phyloP scores from a whole-genome alignment of 2,797 vertebrate species.

The Cephalopachus bancanus region DNA sequence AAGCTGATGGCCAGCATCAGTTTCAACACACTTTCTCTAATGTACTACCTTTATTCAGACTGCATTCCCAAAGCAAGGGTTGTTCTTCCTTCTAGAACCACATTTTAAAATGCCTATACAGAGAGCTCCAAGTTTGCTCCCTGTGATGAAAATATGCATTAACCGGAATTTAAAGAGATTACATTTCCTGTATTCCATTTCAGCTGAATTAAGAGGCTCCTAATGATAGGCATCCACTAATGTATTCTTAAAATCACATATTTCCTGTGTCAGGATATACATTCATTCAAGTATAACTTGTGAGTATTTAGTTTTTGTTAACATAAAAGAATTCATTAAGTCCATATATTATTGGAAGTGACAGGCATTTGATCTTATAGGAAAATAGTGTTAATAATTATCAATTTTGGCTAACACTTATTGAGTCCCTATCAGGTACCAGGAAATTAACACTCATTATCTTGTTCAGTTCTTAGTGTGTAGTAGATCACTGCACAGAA shows the following conservation, averaged over 20 bases:
- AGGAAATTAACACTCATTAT: neutral
- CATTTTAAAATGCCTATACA: neutral
- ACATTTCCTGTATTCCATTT: constrained; percentile 30
- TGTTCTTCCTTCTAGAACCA: neutral
- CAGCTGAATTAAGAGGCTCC: constrained; percentile 61
- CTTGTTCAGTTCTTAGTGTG: neutral
- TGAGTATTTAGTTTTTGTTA: constrained; percentile 74
- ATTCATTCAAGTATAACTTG: constrained; percentile 77
- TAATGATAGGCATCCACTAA: constrained; percentile 73
- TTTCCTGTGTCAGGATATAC: constrained; percentile 66
- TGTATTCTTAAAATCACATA: constrained; percentile 72
- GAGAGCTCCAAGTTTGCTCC: neutral
- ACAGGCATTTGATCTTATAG: constrained; percentile 70
- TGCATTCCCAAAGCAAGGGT: neutral
- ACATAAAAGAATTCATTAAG: constrained; percentile 68
- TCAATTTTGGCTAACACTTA: neutral
- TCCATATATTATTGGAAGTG: constrained; percentile 66
- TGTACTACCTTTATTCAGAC: neutral
- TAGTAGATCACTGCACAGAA: neutral
- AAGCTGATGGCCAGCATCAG: neutral
- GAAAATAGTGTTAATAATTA: constrained; percentile 18
- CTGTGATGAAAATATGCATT: neutral
- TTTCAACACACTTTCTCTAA: neutral
- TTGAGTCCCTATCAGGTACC: neutral
- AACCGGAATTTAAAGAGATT: constrained; percentile 51